Evolutionary conservation across 2,797 vertebrate genomes (phyloP).

Genomic region (Avahi laniger): DNA sequence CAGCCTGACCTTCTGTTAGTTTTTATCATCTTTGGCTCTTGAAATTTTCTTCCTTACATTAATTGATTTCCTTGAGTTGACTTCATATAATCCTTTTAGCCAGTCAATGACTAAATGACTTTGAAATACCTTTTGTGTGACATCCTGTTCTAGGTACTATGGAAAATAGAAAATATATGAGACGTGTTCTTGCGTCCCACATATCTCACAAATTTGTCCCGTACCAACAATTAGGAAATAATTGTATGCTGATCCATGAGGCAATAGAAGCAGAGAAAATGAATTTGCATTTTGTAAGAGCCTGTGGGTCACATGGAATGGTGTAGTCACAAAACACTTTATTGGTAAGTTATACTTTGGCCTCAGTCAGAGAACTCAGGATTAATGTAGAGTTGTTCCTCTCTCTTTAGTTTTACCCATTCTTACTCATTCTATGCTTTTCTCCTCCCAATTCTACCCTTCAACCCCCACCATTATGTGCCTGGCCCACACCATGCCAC

Average conservation of each 20-base stretch:
- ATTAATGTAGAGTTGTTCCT: not conserved
- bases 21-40: not conserved
- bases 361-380: not conserved
- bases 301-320: not conserved
- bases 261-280: not conserved
- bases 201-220: not conserved
- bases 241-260: not conserved
- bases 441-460: fast-evolving
- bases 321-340: not conserved
- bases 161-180: not conserved
- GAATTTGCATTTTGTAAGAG: not conserved
- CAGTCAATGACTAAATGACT: not conserved
- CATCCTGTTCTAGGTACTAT: not conserved
- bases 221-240: not conserved
- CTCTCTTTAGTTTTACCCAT: not conserved
- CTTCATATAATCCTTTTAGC: not conserved
- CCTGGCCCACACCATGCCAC: not conserved
- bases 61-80: not conserved
- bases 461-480: not conserved
- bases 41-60: not conserved
- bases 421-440: not conserved
- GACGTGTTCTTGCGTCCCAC: not conserved
- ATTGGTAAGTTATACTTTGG: not conserved
- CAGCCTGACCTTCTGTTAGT: not conserved
- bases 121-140: not conserved